These are phyloP conservation scores for Pseudomyrmex pallidus DNA, from an alignment of 1,140 invertebrate genomes.

Conservation along the genomic window DNA sequence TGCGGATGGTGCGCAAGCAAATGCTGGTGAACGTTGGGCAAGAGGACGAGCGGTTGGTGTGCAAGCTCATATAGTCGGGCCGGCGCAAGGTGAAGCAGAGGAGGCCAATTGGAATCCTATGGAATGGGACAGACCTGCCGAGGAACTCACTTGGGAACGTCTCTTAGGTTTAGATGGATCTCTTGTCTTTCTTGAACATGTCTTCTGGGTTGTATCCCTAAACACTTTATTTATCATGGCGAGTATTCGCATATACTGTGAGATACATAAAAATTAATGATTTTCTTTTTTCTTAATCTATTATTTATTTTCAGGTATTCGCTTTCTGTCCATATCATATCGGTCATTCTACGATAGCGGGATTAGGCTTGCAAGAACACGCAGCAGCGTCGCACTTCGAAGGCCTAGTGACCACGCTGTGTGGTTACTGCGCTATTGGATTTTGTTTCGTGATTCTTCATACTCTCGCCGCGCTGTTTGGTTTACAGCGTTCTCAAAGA, in stretches of 20 bases:
- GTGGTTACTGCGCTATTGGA: slow-evolving; percentile 97
- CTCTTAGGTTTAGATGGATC: slow-evolving; percentile 98
- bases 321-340: slow-evolving; percentile 99
- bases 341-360: slow-evolving; percentile 93
- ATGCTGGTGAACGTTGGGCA: slow-evolving; percentile 77
- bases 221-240: slow-evolving; percentile 98
- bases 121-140: slow-evolving; percentile 98
- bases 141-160: slow-evolving; percentile 99
- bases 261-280: slow-evolving; percentile 16
- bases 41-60: slow-evolving; percentile 5
- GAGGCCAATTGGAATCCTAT: slow-evolving; percentile 99
- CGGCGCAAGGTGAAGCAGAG: slow-evolving; percentile 88
- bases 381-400: slow-evolving; percentile 94
- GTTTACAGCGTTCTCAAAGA: slow-evolving; percentile 92
- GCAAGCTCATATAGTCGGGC: slow-evolving; percentile 82
- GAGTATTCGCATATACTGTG: slow-evolving; percentile 67
- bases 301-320: slow-evolving; percentile 86
- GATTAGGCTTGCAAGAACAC: slow-evolving; percentile 91
- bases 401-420: slow-evolving; percentile 95
- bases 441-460: slow-evolving; percentile 94
- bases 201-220: slow-evolving; percentile 99
- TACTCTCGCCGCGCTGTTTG: slow-evolving; percentile 90
- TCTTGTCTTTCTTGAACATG: slow-evolving; percentile 98
- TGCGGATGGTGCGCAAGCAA: slow-evolving; percentile 65
- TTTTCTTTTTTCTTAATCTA: background rate